Evolutionary conservation across 1,140 invertebrate genomes (phyloP), one percentile per base, ranked within the genome.

Genomic region (Aphidius ervi): DNA sequence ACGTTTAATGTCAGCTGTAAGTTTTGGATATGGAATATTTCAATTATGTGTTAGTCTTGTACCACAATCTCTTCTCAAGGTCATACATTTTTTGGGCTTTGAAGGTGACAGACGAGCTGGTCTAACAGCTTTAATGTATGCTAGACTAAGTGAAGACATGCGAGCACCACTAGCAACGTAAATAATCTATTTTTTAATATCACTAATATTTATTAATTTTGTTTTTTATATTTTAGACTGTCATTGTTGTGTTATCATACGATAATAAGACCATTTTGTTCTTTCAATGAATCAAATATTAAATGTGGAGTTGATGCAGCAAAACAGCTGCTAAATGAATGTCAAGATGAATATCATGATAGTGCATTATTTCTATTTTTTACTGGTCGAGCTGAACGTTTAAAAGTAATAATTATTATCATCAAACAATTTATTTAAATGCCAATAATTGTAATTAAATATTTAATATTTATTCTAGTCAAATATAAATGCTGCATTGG

Each of bases 161-260:
- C 80, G 87, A 56, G 87, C 87, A 23, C 88, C 88, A 6, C 73
- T 91, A 43, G 87, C 88, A 6, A 85, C 85, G 82, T 88, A 72
- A 80, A 82, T 80, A 37, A 45, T 46, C 31, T 45, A 59, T 59
- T 46, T 46, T 40, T 46, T 61, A 46, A 37, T 42, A 42, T 37
- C 20, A 7, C 48, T 31, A 58, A 46, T 46, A 31, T 23, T 42
- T 59, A 52, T 46, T 48, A 45, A 43, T 54, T 16, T 16, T 47
- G 4, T 31, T 31, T 3, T 31, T 39, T 47, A 31, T 8, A 41
- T 50, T 46, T n/a, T 60, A 88, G 87, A 10, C 79, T 91, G 61
- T 82, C 85, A 0, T 71, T 91, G 46, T 70, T 90, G 40, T 90
- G 88, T 87, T 90, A 89, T 70, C 87, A 90, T 66, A 89, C 88